Evolutionary conservation across 2,888 invertebrate genomes (phyloP).

Genomic region (Synergus japonicus): DNA sequence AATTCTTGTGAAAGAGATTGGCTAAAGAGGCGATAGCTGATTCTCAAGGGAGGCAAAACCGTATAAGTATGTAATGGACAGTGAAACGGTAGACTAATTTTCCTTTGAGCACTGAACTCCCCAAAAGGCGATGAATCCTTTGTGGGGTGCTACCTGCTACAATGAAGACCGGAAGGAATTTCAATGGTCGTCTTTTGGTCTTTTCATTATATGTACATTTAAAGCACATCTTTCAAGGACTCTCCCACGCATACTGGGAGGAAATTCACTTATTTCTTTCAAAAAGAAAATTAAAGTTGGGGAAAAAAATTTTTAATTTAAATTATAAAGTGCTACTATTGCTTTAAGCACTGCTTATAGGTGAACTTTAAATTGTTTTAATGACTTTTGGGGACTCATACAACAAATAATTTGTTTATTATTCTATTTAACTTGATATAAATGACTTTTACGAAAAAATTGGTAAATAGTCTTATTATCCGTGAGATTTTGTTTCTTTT

Average conservation of each 20-base stretch:
- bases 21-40: neutral
- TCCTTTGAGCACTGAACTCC: slow-evolving; percentile 9
- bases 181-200: slow-evolving; percentile 22
- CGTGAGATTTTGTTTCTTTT: no score
- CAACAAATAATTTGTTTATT: no score
- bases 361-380: no score
- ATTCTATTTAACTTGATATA: no score
- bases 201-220: neutral
- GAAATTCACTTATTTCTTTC: no score
- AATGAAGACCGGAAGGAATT: slow-evolving; percentile 36
- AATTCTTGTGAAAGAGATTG: neutral
- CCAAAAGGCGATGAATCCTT: slow-evolving; percentile 16
- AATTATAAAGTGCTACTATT: no score
- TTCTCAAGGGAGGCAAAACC: slow-evolving; percentile 6
- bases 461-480: no score
- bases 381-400: no score
- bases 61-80: neutral
- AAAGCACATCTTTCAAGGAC: slow-evolving; percentile 22
- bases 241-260: slow-evolving; percentile 17
- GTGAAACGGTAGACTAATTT: slow-evolving; percentile 34
- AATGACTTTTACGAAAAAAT: no score
- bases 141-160: slow-evolving; percentile 25
- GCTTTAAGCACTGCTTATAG: no score
- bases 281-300: no score
- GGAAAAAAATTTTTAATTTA: no score